Percentiles rank a stretch among this genome's conserved stretches.
phyloP scores from a whole-genome alignment of 2,888 invertebrate species.

The Trimorus sp. region DNA sequence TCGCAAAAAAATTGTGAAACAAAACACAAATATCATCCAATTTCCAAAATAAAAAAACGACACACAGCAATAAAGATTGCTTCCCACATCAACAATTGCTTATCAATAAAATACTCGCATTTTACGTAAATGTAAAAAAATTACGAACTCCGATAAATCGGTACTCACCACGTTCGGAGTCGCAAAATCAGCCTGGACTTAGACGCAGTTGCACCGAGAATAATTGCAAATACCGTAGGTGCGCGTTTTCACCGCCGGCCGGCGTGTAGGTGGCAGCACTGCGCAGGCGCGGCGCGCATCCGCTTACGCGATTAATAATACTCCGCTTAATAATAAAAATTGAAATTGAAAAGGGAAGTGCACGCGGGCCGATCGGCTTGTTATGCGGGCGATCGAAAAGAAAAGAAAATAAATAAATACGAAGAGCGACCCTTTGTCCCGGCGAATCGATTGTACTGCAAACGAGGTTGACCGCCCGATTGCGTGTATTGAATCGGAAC shows the following conservation, averaged over 20 bases:
- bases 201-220: not conserved
- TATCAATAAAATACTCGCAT: no score
- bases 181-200: not conserved
- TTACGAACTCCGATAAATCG: no score
- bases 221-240: constrained; percentile 1
- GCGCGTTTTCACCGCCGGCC: constrained; percentile 4
- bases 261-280: constrained; percentile 2
- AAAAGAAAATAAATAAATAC: no score
- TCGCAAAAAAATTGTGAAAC: no score
- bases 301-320: not conserved
- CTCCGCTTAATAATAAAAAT: not conserved
- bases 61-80: no score
- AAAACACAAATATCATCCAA: no score
- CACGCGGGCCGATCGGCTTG: no score
- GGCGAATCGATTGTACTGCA: constrained; percentile 3
- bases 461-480: constrained; percentile 1
- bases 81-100: no score
- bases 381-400: no score
- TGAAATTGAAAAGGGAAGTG: not conserved
- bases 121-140: no score
- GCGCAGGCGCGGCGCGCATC: not conserved
- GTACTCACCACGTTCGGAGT: not conserved
- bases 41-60: no score
- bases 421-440: no score
- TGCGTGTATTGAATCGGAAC: not conserved